These are phyloP conservation scores for Iphiclides podalirius DNA, from an alignment of 2,888 invertebrate species.

Conservation along the genomic window DNA sequence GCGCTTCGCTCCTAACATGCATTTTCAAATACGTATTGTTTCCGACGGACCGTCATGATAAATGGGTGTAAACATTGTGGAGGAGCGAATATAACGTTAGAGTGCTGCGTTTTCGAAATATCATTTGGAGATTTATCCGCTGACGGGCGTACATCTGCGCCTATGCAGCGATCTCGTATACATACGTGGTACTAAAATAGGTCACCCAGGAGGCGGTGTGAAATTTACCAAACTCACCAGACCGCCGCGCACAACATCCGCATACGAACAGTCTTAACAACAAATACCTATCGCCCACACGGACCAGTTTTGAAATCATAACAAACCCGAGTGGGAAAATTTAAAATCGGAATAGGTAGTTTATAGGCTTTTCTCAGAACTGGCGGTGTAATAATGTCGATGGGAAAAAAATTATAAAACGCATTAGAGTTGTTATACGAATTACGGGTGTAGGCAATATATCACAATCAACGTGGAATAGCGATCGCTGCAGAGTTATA, in stretches of 20 bases:
- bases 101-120: constrained; percentile 41
- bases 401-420: neutral
- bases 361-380: neutral
- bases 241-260: constrained; percentile 36
- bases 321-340: constrained; percentile 23
- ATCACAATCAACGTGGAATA: constrained; percentile 4
- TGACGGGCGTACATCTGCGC: constrained; percentile 20
- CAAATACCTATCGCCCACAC: constrained; percentile 29
- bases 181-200: constrained; percentile 45
- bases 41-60: constrained; percentile 12
- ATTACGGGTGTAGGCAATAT: neutral
- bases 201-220: constrained; percentile 45
- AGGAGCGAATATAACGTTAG: constrained; percentile 40
- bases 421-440: neutral
- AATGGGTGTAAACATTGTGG: constrained; percentile 14
- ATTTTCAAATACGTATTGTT: constrained; percentile 10
- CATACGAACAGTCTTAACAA: constrained; percentile 35
- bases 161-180: constrained; percentile 43
- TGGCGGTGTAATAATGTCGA: neutral
- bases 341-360: neutral
- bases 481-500: constrained; percentile 7
- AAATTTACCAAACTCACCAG: constrained; percentile 34
- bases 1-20: constrained; percentile 29
- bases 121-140: constrained; percentile 22
- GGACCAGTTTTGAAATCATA: constrained; percentile 23